phyloP scores from a whole-genome alignment of 2,113 vertebrate species.

The Bos taurus region DNA sequence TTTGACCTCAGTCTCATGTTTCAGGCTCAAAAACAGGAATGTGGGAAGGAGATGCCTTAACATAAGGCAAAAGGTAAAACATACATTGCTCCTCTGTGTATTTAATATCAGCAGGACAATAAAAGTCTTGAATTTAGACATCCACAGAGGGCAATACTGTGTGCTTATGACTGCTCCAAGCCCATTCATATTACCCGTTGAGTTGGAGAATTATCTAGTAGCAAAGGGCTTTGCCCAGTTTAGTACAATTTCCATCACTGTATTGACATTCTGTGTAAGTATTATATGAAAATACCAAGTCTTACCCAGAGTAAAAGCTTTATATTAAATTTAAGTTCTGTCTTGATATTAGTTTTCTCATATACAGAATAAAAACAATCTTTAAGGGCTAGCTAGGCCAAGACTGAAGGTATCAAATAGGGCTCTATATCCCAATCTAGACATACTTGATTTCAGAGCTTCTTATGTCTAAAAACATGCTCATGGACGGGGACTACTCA shows the following conservation, averaged over 20 bases:
- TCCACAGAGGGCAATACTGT: background rate
- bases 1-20: background rate
- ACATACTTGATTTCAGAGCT: background rate
- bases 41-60: background rate
- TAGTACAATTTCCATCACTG: background rate
- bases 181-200: background rate
- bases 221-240: background rate
- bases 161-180: background rate
- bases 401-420: background rate
- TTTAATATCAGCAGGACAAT: background rate
- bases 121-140: background rate
- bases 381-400: background rate
- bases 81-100: background rate
- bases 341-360: background rate
- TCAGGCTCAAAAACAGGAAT: background rate
- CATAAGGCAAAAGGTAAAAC: conserved; percentile 6
- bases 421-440: background rate
- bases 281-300: conserved; percentile 18
- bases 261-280: conserved; percentile 13
- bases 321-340: background rate
- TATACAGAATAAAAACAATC: conserved; percentile 1
- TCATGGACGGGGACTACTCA: background rate
- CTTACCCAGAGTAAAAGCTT: background rate
- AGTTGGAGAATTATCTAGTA: background rate
- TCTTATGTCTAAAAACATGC: background rate